Evolutionary conservation across 2,888 invertebrate species (phyloP).

Genomic region (Apodemia mormo): DNA sequence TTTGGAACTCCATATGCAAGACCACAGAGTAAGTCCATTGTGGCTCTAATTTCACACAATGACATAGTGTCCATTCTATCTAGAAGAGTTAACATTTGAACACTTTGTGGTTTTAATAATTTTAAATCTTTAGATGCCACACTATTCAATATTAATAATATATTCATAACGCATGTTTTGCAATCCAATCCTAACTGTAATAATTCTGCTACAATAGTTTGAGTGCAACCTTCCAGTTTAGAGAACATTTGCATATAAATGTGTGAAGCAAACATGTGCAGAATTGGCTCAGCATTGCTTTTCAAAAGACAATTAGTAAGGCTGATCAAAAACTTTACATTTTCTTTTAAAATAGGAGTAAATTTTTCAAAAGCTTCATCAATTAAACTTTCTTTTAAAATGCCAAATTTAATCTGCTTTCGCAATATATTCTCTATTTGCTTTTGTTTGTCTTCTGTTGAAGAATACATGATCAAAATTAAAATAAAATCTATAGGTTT

Average conservation of each 20-base stretch:
- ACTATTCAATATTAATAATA: conserved; percentile 62
- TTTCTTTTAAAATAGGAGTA: conserved; percentile 77
- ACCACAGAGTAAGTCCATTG: conserved; percentile 90
- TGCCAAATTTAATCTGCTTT: conserved; percentile 83
- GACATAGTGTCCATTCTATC: conserved; percentile 89
- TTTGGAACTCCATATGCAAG: conserved; percentile 83
- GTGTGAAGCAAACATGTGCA: conserved; percentile 82
- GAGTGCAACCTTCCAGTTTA: conserved; percentile 61
- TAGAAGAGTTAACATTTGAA: conserved; percentile 84
- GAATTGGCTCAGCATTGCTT: conserved; percentile 66
- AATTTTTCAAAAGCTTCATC: conserved; percentile 80
- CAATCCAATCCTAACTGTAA: conserved; percentile 63
- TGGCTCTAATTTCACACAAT: conserved; percentile 86
- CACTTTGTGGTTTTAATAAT: conserved; percentile 80
- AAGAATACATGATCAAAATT: conserved; percentile 84
- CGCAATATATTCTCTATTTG: conserved; percentile 83
- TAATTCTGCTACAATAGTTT: conserved; percentile 65
- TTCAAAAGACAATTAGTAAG: conserved; percentile 81
- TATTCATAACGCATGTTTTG: conserved; percentile 62
- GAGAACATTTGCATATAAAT: conserved; percentile 80
- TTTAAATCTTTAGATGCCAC: conserved; percentile 65
- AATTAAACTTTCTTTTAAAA: conserved; percentile 81
- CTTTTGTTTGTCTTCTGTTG: conserved; percentile 81
- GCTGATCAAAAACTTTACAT: conserved; percentile 78
- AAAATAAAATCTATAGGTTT: conserved; percentile 87